These are phyloP conservation scores for Tortricodes alternella DNA, from an alignment of 2,888 invertebrate genomes.

Conservation along the genomic window DNA sequence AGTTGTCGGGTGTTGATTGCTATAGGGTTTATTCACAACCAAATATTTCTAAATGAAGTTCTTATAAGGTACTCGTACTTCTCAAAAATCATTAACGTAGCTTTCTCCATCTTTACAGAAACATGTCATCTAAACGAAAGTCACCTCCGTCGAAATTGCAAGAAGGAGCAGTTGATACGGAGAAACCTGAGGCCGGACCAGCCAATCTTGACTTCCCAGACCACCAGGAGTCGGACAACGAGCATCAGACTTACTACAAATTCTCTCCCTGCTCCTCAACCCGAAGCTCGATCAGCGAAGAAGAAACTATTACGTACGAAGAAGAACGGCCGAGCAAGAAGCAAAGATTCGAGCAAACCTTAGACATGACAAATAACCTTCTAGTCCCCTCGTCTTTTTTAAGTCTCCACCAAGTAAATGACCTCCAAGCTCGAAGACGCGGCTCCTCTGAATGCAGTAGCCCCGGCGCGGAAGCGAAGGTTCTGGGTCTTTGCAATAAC, in stretches of 20 bases:
- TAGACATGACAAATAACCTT: slow-evolving; percentile 84
- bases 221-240: slow-evolving; percentile 69
- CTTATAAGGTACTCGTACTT: too few relatives aligned
- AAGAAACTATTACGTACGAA: slow-evolving; percentile 82
- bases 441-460: slow-evolving; percentile 89
- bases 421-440: slow-evolving; percentile 72
- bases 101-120: slow-evolving; percentile 84
- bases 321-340: slow-evolving; percentile 84
- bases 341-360: slow-evolving; percentile 82
- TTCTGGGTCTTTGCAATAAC: slow-evolving; percentile 85
- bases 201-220: slow-evolving; percentile 74
- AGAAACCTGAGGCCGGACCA: slow-evolving; percentile 78
- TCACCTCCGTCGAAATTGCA: slow-evolving; percentile 97
- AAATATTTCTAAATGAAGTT: too few relatives aligned
- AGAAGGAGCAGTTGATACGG: slow-evolving; percentile 84
- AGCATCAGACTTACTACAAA: slow-evolving; percentile 71
- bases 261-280: slow-evolving; percentile 77
- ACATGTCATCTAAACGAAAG: slow-evolving; percentile 98
- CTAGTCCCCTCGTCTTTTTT: slow-evolving; percentile 79
- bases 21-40: too few relatives aligned
- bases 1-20: too few relatives aligned
- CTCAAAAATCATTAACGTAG: slow-evolving; percentile 4
- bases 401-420: slow-evolving; percentile 83
- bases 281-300: slow-evolving; percentile 80
- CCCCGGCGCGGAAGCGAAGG: slow-evolving; percentile 86